Base-by-base conservation (phyloP, 2,113 vertebrate species). In the Empidonax alnorum region DNA sequence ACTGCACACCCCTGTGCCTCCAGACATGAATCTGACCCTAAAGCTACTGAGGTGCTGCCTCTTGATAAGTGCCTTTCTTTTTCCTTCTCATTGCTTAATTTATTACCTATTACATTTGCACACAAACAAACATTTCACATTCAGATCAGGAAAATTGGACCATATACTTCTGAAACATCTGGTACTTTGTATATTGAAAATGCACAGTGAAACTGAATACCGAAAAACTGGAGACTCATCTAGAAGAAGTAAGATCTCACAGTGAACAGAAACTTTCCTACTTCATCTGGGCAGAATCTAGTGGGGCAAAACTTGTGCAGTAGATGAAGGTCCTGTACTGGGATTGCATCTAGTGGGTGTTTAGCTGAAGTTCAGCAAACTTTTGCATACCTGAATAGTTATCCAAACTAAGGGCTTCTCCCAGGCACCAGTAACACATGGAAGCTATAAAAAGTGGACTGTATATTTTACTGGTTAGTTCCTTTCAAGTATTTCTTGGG, bases 71-170 rank as follows among this genome's bases (percentile, higher is more conserved):
- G 42, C 17, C 68, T 84, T 84, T 83, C 76, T 67, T 71, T 84
- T 66, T 93, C 33, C 24, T 90, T 84, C 72, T 84, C 55, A 35
- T 80, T 90, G 46, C 20, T 61, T 90, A 90, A 94, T 84, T 89
- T 94, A 96, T 80, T 85, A 59, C 42, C 23, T 78, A 71, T 74
- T 84, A 58, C 20, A 55, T 81, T 94, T 91, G 71, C 78, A 88
- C 35, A 78, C 50, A 90, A 96, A 95, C 71, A 93, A 94, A 74
- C n/a, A 91, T 84, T 94, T 76, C 44, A 61, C 47, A 90, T 88
- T 74, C 63, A 90, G 65, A 89, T 52, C 44, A 73, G 49, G n/a
- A 78, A 81, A 89, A 25, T 20, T 90, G 87, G 61, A 78, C 27
- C 69, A 69, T 30, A 15, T 24, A 52, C 46, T 74, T 84, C 56